phyloP scores from a whole-genome alignment of 1,140 invertebrate genomes.

The Cylas formicarius region DNA sequence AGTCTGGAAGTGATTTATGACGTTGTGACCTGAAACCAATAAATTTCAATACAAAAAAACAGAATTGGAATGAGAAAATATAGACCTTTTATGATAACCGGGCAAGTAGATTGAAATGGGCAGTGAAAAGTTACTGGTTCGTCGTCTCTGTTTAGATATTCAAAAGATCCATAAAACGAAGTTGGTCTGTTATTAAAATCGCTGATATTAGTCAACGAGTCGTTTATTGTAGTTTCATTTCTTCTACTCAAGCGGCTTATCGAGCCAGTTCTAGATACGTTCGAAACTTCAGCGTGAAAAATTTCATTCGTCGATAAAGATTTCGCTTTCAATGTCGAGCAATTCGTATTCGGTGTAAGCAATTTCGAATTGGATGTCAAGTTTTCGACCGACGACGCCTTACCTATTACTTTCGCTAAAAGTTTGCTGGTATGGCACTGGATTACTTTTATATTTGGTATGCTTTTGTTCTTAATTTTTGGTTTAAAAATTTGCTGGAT shows the following conservation, averaged over 20 bases:
- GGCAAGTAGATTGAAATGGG: constrained; percentile 18
- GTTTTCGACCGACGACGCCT: constrained; percentile 42
- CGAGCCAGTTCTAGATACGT: constrained; percentile 28
- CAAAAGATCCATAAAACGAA: constrained; percentile 35
- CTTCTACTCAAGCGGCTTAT: constrained; percentile 21
- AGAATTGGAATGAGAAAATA: not conserved
- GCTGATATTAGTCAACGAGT: constrained; percentile 19
- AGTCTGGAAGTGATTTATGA: constrained; percentile 32
- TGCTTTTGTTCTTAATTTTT: constrained; percentile 28
- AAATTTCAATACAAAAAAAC: constrained; percentile 3
- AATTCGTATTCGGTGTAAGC: constrained; percentile 11
- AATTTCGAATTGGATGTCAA: constrained; percentile 26
- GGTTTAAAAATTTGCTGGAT: constrained; percentile 32
- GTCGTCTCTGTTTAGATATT: constrained; percentile 25
- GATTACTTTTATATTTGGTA: constrained; percentile 34
- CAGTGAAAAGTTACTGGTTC: constrained; percentile 16
- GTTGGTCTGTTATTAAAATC: constrained; percentile 20
- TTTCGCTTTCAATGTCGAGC: constrained; percentile 33
- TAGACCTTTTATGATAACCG: constrained; percentile 8
- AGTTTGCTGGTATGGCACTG: constrained; percentile 41
- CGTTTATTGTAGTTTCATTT: constrained; percentile 11
- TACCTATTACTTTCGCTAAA: constrained; percentile 41
- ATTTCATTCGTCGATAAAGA: constrained; percentile 39
- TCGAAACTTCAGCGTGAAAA: constrained; percentile 28
- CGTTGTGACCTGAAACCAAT: constrained; percentile 23